phyloP scores from a whole-genome alignment of 1,140 invertebrate species.

The Armadillidium nasatum region DNA sequence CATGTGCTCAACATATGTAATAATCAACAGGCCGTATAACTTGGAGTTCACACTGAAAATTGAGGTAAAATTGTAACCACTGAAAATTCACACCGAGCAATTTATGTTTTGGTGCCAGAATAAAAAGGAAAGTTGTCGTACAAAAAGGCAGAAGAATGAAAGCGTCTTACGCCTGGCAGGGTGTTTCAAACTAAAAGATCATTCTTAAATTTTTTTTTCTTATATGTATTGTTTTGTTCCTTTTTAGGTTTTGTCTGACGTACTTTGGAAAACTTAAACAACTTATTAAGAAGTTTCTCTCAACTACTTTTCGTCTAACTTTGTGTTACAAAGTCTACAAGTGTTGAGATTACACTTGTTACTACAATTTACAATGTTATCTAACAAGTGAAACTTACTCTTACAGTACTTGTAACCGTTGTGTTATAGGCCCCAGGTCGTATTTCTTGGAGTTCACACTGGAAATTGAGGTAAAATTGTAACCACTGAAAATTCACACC shows the following conservation, averaged over 20 bases:
- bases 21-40: not conserved
- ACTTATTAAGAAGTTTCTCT: not conserved
- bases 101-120: not conserved
- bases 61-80: not conserved
- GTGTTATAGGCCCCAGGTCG: not conserved
- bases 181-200: not conserved
- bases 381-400: not conserved
- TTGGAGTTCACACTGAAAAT: not conserved
- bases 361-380: too few species aligned
- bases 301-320: too few species aligned
- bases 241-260: not conserved
- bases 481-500: not conserved
- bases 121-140: not conserved
- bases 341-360: too few species aligned
- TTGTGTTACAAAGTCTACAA: too few species aligned
- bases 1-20: not conserved
- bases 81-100: not conserved
- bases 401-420: not conserved
- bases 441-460: not conserved
- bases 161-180: not conserved
- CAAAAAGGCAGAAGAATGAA: not conserved
- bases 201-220: not conserved
- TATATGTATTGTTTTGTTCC: not conserved
- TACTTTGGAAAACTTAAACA: not conserved
- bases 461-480: not conserved